Evolutionary conservation across 2,113 vertebrate genomes (phyloP), one percentile per base, ranked within the genome.

Genomic region (Copsychus sechellarum): DNA sequence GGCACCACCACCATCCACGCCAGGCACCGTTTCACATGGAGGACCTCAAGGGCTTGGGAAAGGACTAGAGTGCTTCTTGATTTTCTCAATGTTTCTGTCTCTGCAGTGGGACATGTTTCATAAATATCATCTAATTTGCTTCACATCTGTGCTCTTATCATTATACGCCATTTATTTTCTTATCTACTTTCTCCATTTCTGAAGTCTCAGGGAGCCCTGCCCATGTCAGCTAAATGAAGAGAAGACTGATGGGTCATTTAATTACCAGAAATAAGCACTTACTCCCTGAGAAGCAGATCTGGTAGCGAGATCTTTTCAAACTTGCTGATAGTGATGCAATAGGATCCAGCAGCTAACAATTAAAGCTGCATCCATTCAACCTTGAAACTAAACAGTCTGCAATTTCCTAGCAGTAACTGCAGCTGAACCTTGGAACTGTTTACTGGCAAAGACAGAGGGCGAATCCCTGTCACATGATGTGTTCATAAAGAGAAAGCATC

Each of bases 311-410:
- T 24, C 65, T 93, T 79, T 88, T 50, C 91, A 91, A 51, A 57
- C 19, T 93, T 96, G 94, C 92, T 96, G 94, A 97, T 86, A 60
- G 67, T 47, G 92, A 90, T 0, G 51, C 83, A 97, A 97, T 93
- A 93, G 69, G 88, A 97, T 96, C 91, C 77, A 81, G 42, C 48
- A 80, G 86, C 80, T 71, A 93, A 74, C 86, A 95, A 81, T 92
- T 86, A 93, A 86, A 92, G 86, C 56, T 38, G 40, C 64, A 93
- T 71, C 86, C 86, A 89, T 84, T 91, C 91, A 94, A 94, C 92
- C 95, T 96, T 94, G 88, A 96, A 95, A n/a, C n/a, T n/a, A n/a
- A n/a, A 83, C 23, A 67, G 20, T 5, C 83, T 83, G 88, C 72
- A 91, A 71, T 90, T 88, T 92, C 92, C 83, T 60, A 95, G 72